A percentile compares a stretch with the other conserved stretches of the same genome.
These are phyloP conservation scores for Elaeidobius kamerunicus DNA, from an alignment of 2,888 invertebrate species.

Conservation along the genomic window DNA sequence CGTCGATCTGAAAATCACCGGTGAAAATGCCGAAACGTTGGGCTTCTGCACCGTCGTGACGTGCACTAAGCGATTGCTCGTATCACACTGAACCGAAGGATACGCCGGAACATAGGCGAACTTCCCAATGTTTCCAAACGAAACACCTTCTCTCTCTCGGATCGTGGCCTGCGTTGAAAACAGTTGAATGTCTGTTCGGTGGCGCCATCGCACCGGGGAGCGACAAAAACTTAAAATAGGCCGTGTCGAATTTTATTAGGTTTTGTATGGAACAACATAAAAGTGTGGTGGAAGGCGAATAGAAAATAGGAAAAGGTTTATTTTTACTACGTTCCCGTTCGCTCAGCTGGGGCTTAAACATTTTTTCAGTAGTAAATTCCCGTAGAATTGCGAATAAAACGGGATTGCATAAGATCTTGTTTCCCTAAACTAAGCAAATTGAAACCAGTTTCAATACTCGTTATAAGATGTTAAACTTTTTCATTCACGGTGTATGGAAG, in stretches of 20 bases:
- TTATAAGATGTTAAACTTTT: too few species aligned
- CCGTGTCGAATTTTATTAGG: constrained; percentile 2
- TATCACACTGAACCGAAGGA: constrained; percentile 19
- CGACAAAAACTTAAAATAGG: constrained; percentile 8
- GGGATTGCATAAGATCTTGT: too few species aligned
- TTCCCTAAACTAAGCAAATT: too few species aligned
- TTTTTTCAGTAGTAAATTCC: too few species aligned
- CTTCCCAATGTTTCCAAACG: constrained; percentile 23
- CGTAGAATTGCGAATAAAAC: too few species aligned
- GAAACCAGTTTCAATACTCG: too few species aligned
- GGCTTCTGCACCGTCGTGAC: constrained; percentile 14
- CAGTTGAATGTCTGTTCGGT: constrained; percentile 24
- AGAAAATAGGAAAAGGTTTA: not conserved
- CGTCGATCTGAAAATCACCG: constrained; percentile 9
- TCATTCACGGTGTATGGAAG: too few species aligned
- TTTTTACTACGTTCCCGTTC: not conserved
- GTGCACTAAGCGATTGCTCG: constrained; percentile 26
- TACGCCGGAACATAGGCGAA: constrained; percentile 12
- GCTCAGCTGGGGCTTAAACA: not conserved
- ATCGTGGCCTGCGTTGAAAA: constrained; percentile 25
- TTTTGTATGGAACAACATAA: constrained; percentile 1
- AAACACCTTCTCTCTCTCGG: constrained; percentile 25
- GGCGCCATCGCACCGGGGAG: constrained; percentile 22
- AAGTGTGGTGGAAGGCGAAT: constrained; percentile 1
- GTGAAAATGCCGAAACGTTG: constrained; percentile 2